These are phyloP conservation scores for Chrysina gloriosa DNA, from an alignment of 2,888 invertebrate species.

Conservation along the genomic window DNA sequence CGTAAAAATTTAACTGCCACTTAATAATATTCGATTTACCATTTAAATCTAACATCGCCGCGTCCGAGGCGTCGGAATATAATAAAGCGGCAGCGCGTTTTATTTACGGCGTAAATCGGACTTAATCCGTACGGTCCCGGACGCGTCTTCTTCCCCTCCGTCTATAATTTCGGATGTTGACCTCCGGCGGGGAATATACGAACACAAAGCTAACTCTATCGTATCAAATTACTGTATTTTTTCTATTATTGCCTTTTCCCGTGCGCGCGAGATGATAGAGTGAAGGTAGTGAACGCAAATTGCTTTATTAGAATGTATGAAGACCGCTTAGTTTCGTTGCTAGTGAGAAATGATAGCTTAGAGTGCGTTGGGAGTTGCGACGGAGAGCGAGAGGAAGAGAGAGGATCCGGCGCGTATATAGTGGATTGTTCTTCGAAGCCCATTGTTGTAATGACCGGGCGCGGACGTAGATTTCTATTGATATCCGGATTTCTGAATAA, in stretches of 20 bases:
- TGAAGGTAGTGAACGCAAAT: conserved; percentile 2
- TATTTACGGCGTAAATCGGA: too few relatives aligned
- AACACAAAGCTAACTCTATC: not conserved
- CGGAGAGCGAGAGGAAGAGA: not conserved
- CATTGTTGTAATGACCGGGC: too few relatives aligned
- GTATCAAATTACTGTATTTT: conserved; percentile 10
- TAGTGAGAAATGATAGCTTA: not conserved
- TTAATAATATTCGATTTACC: conserved; percentile 3
- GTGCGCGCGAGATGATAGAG: not conserved
- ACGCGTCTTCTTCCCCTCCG: not conserved
- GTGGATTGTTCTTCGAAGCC: too few relatives aligned
- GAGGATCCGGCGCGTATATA: not conserved
- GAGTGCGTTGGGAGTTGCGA: not conserved
- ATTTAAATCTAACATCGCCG: not conserved
- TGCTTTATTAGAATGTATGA: conserved; percentile 8
- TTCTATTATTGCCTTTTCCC: not conserved
- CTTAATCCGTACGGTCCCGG: too few relatives aligned
- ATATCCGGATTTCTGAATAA: too few relatives aligned
- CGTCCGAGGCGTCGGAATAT: too few relatives aligned
- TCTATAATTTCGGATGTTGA: conserved; percentile 2
- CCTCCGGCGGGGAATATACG: not conserved
- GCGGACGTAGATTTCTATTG: too few relatives aligned
- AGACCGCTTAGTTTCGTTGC: not conserved
- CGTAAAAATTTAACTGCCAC: not conserved
- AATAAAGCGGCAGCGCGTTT: too few relatives aligned